Evolutionary conservation across 2,888 invertebrate species (phyloP).

Genomic region (Spodoptera littoralis): DNA sequence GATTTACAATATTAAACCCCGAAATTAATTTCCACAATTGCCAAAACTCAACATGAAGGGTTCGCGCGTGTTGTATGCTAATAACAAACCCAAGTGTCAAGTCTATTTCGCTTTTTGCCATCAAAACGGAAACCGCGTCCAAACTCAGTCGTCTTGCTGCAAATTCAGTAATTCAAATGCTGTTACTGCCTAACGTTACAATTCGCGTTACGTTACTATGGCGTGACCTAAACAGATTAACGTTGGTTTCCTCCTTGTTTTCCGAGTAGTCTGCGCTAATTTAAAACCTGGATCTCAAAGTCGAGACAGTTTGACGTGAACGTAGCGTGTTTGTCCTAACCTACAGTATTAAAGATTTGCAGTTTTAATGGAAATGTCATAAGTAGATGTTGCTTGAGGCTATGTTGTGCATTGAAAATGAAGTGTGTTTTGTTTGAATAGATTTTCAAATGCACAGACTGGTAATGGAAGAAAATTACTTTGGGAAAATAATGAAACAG

Average conservation of each 20-base stretch:
- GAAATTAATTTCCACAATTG: conserved; percentile 27
- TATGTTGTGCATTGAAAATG: conserved; percentile 31
- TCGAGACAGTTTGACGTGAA: conserved; percentile 79
- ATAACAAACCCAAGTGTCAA: conserved; percentile 38
- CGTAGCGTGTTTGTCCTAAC: conserved; percentile 77
- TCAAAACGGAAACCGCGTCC: conserved; percentile 40
- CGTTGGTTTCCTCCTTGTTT: conserved; percentile 69
- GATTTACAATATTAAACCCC: background rate
- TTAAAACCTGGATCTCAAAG: conserved; percentile 81
- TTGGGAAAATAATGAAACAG: background rate
- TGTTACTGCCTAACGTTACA: conserved; percentile 46
- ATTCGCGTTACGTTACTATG: conserved; percentile 57
- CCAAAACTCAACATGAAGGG: conserved; percentile 37
- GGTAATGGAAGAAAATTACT: background rate
- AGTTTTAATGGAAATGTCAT: conserved; percentile 58
- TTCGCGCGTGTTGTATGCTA: conserved; percentile 41
- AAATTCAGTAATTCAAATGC: conserved; percentile 30
- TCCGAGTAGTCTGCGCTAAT: conserved; percentile 77
- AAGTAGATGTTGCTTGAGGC: conserved; percentile 43
- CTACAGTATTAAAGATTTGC: conserved; percentile 50
- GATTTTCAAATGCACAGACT: conserved; percentile 16
- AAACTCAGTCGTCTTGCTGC: conserved; percentile 26
- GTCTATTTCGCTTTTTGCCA: conserved; percentile 39
- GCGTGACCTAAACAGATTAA: conserved; percentile 77
- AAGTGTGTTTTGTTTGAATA: conserved; percentile 21